These are phyloP conservation scores for Tupaia tana DNA, from an alignment of 2,113 vertebrate species.

Conservation along the genomic window DNA sequence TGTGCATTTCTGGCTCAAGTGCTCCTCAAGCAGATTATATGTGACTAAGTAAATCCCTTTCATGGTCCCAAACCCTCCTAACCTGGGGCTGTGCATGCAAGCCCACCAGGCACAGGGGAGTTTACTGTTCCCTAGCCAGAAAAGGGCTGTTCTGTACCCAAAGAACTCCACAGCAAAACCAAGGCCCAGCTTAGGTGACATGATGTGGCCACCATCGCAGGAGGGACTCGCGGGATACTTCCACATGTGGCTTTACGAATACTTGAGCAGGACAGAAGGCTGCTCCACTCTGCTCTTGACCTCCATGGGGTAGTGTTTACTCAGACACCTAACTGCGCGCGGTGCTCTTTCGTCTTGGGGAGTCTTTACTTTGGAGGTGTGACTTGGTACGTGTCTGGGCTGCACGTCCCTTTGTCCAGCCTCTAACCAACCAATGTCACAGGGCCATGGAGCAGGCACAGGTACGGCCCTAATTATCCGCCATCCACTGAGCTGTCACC, in stretches of 20 bases:
- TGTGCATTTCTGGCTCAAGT: background rate
- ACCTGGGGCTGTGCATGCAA: no score
- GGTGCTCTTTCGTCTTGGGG: background rate
- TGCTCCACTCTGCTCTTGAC: background rate
- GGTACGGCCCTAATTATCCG: background rate
- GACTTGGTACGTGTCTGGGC: background rate
- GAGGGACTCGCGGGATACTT: background rate
- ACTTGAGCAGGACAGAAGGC: background rate
- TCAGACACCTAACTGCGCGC: background rate
- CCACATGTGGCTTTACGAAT: background rate
- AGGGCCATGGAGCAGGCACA: background rate
- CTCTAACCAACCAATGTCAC: background rate
- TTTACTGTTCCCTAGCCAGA: background rate
- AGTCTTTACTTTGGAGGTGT: background rate
- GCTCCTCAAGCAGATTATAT: background rate
- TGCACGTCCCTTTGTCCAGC: background rate
- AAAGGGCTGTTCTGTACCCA: no score
- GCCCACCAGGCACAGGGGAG: background rate
- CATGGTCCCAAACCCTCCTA: fast-evolving
- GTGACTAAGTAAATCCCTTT: background rate
- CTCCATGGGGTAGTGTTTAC: background rate
- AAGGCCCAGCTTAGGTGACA: background rate
- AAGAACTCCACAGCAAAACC: background rate
- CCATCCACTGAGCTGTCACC: background rate
- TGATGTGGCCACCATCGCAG: background rate